phyloP scores from a whole-genome alignment of 2,888 invertebrate species.

The Teleiodes luculella region DNA sequence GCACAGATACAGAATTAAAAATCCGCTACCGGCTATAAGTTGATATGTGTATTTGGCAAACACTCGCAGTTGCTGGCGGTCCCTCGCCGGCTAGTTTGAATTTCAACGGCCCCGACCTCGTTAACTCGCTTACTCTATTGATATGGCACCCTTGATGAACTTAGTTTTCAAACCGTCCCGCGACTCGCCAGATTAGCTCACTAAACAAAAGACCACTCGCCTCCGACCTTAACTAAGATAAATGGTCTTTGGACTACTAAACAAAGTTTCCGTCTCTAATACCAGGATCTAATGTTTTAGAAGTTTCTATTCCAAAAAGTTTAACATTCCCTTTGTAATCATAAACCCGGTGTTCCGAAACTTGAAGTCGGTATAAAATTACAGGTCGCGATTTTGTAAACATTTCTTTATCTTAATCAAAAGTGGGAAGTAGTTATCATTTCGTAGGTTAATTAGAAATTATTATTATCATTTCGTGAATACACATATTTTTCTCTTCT shows the following conservation, averaged over 20 bases:
- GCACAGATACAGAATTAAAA: no score
- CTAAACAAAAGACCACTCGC: not conserved
- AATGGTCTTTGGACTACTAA: not conserved
- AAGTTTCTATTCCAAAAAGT: not conserved
- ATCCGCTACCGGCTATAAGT: no score
- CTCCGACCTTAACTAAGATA: not conserved
- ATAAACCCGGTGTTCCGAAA: no score
- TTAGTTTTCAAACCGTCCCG: not conserved
- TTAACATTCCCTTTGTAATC: no score
- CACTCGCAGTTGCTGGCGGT: conserved; percentile 38
- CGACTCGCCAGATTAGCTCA: not conserved
- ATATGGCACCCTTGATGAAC: conserved; percentile 33
- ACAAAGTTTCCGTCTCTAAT: not conserved
- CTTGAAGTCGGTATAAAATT: no score
- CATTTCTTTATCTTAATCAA: no score
- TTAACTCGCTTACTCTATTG: conserved; percentile 34
- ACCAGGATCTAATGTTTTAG: not conserved
- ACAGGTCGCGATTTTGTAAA: no score
- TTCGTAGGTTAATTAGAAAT: no score
- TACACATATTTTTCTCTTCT: no score
- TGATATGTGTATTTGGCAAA: not conserved
- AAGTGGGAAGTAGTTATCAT: no score
- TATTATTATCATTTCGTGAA: no score
- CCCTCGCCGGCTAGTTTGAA: conserved; percentile 44
- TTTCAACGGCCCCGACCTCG: conserved; percentile 43